Evolutionary conservation across 2,888 invertebrate genomes (phyloP).

Genomic region (Troilus luridus): DNA sequence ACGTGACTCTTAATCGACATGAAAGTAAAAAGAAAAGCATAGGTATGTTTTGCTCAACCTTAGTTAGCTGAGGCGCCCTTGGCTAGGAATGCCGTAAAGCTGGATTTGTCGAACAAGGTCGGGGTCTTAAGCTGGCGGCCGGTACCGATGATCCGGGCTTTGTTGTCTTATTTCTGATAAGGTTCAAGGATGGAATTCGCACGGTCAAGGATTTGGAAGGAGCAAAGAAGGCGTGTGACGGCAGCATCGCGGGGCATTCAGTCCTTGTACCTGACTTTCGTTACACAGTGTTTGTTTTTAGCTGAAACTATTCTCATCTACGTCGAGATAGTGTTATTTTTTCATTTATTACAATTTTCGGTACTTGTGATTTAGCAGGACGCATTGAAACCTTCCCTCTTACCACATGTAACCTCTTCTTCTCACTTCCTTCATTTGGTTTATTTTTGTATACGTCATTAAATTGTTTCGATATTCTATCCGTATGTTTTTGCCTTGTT

Average conservation of each 20-base stretch:
- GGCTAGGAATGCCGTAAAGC: slow-evolving; percentile 38
- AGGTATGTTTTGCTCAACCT: neutral
- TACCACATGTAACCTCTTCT: no score
- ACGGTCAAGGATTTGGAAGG: slow-evolving; percentile 34
- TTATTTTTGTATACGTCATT: no score
- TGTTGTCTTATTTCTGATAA: neutral
- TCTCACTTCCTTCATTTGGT: no score
- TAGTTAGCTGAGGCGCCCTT: neutral
- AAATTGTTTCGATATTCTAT: no score
- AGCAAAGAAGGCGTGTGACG: neutral
- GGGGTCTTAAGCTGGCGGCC: slow-evolving; percentile 1
- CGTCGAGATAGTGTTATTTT: no score
- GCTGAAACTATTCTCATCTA: no score
- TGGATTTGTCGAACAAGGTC: slow-evolving; percentile 28
- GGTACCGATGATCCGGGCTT: neutral
- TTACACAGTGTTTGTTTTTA: neutral
- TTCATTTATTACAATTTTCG: no score
- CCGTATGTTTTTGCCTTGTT: no score
- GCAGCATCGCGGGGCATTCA: neutral
- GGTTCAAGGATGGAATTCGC: slow-evolving; percentile 35
- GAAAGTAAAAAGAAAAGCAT: neutral
- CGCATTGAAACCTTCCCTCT: no score
- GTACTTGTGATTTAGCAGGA: no score
- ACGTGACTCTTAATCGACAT: neutral
- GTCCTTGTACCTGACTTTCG: neutral